Percentiles rank a stretch among this genome's conserved stretches.
phyloP scores from a whole-genome alignment of 1,140 invertebrate species.

The Brachionus paranguensis region DNA sequence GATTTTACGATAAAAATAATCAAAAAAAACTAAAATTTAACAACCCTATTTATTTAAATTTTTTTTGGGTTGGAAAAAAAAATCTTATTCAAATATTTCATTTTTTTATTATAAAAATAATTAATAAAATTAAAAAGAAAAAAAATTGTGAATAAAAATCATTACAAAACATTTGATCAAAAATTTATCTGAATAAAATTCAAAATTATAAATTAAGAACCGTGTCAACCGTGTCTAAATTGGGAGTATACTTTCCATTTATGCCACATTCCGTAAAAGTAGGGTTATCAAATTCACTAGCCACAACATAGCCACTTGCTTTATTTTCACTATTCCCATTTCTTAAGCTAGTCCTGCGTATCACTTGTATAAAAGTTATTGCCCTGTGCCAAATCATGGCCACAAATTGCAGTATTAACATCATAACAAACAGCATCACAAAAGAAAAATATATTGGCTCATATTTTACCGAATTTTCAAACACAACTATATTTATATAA shows the following conservation, averaged over 20 bases:
- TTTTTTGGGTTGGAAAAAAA: too few relatives aligned
- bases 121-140: too few relatives aligned
- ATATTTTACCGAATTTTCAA: conserved; percentile 42
- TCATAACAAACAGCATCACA: conserved; percentile 55
- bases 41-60: too few relatives aligned
- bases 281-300: background rate
- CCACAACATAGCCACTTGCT: background rate
- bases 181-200: background rate
- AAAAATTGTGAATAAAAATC: background rate
- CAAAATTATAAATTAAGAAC: background rate
- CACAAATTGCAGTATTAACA: conserved; percentile 56
- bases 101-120: too few relatives aligned
- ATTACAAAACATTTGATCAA: background rate
- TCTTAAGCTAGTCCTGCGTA: conserved; percentile 42
- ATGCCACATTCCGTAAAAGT: background rate
- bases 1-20: too few relatives aligned
- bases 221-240: background rate
- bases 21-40: too few relatives aligned
- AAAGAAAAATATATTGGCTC: conserved; percentile 86
- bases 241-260: background rate
- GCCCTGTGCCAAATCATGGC: conserved; percentile 57
- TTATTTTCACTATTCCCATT: background rate
- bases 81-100: too few relatives aligned
- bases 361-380: conserved; percentile 52
- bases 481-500: conserved; percentile 45